Base-by-base conservation (phyloP, 2,797 vertebrate genomes). In the Coluber constrictor region DNA sequence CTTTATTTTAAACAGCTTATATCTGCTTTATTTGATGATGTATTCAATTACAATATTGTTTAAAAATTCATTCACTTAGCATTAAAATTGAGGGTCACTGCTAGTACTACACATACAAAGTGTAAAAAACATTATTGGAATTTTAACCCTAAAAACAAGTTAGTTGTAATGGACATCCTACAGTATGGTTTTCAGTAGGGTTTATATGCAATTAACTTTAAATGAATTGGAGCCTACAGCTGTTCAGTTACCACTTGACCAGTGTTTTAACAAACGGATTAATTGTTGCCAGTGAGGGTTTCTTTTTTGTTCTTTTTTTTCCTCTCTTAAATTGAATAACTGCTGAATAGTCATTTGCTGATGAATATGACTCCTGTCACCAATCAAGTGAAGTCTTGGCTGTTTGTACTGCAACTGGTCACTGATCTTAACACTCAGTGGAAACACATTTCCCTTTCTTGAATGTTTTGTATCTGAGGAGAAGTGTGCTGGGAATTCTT, bases 381-480 rank as follows among this genome's bases (percentile, higher is more conserved):
- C 60, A 79, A 66, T 43, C 92, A 89, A 60, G 60, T 93, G 94
- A 92, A 0, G 25, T 88, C 32, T 87, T 79, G 61, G 94, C 90
- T 66, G 92, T 93, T 51, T 57, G 86, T 66, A 27, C 47, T 54
- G 51, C 63, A n/a, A 54, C 13, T 0, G 0, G 90, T 16, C 0
- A 0, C 55, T 96, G 95, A 87, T 93, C 8, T 91, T 95, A 95
- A 87, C 96, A 94, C 90, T 94, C 95, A 86, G 91, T 79, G 88
- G 66, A 63, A 37, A 18, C 25, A 63, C 3, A 37, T 60, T 29
- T 55, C 20, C 23, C 16, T 37, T 32, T 94, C 86, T 61, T 66
- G 87, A 95, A 74, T 47, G 0, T 1, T 27, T 63, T 79, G 60
- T 92, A 70, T 15, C 37, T 29, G 29, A 0, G 0, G 7, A 89